Evolutionary conservation across 2,888 invertebrate genomes (phyloP).

Genomic region (Hecatera dysodea): DNA sequence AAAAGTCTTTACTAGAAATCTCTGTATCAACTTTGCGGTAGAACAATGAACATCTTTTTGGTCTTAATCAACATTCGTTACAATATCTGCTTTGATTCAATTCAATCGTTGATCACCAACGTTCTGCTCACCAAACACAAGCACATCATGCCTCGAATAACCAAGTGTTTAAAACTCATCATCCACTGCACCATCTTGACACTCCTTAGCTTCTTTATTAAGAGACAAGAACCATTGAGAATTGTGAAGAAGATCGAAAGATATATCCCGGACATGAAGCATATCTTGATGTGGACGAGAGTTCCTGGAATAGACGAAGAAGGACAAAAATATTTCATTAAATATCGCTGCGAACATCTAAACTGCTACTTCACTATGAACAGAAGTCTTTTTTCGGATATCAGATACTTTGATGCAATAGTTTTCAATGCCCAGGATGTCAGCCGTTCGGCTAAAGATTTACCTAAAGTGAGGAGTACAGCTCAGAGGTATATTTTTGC

Average conservation of each 20-base stretch:
- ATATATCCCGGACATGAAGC: conserved; percentile 77
- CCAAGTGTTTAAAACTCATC: conserved; percentile 64
- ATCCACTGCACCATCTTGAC: conserved; percentile 64
- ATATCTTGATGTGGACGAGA: conserved; percentile 81
- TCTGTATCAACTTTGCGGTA: conserved; percentile 24
- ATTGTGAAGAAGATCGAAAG: conserved; percentile 70
- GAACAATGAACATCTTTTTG: conserved; percentile 26
- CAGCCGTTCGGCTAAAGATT: conserved; percentile 54
- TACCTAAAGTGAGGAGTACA: conserved; percentile 72
- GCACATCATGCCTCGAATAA: conserved; percentile 65
- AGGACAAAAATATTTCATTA: conserved; percentile 75
- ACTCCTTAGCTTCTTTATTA: conserved; percentile 61
- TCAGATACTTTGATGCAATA: conserved; percentile 81
- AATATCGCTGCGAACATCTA: conserved; percentile 69
- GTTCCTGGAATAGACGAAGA: conserved; percentile 70
- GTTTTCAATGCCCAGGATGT: conserved; percentile 80
- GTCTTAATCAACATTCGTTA: not conserved
- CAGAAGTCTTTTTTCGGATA: conserved; percentile 73
- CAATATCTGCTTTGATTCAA: not conserved
- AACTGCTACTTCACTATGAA: conserved; percentile 84
- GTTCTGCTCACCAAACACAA: not conserved
- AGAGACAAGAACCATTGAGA: conserved; percentile 55
- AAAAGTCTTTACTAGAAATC: conserved; percentile 32
- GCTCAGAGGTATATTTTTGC: conserved; percentile 84
- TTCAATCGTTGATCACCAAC: not conserved